phyloP scores from a whole-genome alignment of 2,888 invertebrate genomes.

The Atrina japonica region DNA sequence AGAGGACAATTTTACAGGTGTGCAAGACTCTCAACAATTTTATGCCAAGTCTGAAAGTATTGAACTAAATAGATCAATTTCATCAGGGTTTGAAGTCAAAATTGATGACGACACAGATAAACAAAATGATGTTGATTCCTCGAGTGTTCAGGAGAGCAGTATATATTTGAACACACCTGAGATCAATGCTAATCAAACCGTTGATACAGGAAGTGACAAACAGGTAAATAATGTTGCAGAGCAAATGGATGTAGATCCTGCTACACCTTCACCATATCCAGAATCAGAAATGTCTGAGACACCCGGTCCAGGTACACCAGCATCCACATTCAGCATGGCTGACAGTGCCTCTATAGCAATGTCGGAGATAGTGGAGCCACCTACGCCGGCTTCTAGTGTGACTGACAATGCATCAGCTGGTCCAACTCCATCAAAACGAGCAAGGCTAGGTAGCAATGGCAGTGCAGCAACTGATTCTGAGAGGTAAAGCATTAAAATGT shows the following conservation, averaged over 20 bases:
- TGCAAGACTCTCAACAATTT: not conserved
- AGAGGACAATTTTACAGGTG: too few relatives aligned
- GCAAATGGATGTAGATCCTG: conserved; percentile 27
- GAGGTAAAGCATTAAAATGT: too few relatives aligned
- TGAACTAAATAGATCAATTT: conserved; percentile 5
- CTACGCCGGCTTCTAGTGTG: conserved; percentile 43
- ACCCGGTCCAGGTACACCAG: conserved; percentile 30
- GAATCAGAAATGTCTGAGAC: conserved; percentile 41
- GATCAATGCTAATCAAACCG: too few relatives aligned
- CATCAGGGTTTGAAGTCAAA: conserved; percentile 15
- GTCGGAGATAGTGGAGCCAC: conserved; percentile 28
- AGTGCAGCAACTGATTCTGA: conserved; percentile 34
- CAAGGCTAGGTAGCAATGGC: conserved; percentile 53
- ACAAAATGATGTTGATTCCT: too few relatives aligned
- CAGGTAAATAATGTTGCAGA: not conserved
- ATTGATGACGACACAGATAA: not conserved
- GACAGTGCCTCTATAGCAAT: conserved; percentile 10
- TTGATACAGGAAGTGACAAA: too few relatives aligned
- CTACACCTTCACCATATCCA: conserved; percentile 23
- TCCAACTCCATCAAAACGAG: conserved; percentile 56
- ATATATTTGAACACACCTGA: too few relatives aligned
- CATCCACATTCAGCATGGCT: conserved; percentile 33
- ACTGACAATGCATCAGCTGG: conserved; percentile 48
- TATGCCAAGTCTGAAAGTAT: conserved; percentile 4
- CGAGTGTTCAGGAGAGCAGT: too few relatives aligned